phyloP scores from a whole-genome alignment of 1,140 invertebrate genomes.

The Vanessa atalanta region DNA sequence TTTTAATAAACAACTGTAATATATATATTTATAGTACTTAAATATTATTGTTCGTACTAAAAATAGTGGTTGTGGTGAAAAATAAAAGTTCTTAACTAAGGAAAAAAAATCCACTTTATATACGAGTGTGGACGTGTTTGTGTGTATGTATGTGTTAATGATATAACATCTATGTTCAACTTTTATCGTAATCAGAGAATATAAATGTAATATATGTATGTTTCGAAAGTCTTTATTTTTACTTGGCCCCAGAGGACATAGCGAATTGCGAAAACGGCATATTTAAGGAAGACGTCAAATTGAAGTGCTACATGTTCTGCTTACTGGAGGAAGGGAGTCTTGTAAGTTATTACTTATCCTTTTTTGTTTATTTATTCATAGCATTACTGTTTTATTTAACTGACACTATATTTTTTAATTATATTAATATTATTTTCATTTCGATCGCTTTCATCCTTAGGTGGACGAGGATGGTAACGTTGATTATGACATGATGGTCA shows the following conservation, averaged over 20 bases:
- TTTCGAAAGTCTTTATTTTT: conserved; percentile 56
- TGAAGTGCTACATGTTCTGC: conserved; percentile 81
- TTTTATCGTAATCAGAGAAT: no score
- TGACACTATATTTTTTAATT: no score
- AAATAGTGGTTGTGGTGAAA: no score
- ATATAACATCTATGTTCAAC: no score
- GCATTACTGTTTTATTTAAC: no score
- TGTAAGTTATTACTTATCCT: conserved; percentile 62
- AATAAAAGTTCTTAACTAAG: no score
- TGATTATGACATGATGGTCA: conserved; percentile 78
- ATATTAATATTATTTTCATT: background rate
- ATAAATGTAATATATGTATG: conserved; percentile 26
- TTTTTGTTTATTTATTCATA: conserved; percentile 51
- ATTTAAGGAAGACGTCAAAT: conserved; percentile 78
- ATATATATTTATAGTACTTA: no score
- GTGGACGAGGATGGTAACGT: conserved; percentile 70
- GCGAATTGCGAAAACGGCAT: conserved; percentile 79
- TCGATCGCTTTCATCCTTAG: conserved; percentile 40
- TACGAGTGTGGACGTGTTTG: no score
- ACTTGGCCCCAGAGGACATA: conserved; percentile 77
- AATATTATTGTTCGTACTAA: no score
- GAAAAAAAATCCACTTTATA: no score
- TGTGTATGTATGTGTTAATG: no score
- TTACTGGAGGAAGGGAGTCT: conserved; percentile 78
- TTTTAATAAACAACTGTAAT: no score